Base-by-base conservation (phyloP, 2,113 vertebrate genomes). In the Heteronetta atricapilla region DNA sequence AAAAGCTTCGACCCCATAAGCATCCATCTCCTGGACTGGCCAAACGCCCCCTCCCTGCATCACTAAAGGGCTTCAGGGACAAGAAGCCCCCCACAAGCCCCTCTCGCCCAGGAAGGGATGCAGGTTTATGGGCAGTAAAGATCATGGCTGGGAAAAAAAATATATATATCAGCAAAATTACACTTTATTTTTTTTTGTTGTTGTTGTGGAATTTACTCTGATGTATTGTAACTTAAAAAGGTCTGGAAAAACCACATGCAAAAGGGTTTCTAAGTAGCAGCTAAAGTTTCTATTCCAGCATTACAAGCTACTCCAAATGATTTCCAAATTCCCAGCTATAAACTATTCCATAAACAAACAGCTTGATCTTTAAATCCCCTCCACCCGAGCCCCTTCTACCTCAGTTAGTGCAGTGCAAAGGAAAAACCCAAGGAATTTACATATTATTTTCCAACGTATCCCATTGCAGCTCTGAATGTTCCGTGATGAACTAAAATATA, bases 51-150 rank as follows among this genome's bases (percentile, higher is more conserved):
- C 79, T n/a, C 25, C 36, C 34, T 10, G 9, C 1, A 4, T 33
- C 48, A 25, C 20, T 25, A 23, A 9, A 21, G 26, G 62, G 4
- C 8, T 88, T 79, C 2, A 60, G 53, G 13, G 59, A 58, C 58
- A 56, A 91, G 8, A 10, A 82, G 3, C 46, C 66, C 0, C 0
- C 16, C 5, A 79, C 11, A 10, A 97, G 94, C 97, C 52, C 62
- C 52, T n/a, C 18, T 8, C 11, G 48, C 55, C 82, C 72, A 63
- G 82, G 97, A 97, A 95, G 98, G 96, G 97, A 96, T 15, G 42
- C 25, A 97, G 95, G 97, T 99, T 98, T 99, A 98, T 98, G 98
- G 97, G 95, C 97, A 98, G 93, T 56, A 98, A 98, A 98, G 98
- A 98, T 76, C 79, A 96, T 84, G 98, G 90, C 80, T 98, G n/a